Evolutionary conservation across 2,888 invertebrate genomes (phyloP).

Genomic region (Plagodis dolabraria): DNA sequence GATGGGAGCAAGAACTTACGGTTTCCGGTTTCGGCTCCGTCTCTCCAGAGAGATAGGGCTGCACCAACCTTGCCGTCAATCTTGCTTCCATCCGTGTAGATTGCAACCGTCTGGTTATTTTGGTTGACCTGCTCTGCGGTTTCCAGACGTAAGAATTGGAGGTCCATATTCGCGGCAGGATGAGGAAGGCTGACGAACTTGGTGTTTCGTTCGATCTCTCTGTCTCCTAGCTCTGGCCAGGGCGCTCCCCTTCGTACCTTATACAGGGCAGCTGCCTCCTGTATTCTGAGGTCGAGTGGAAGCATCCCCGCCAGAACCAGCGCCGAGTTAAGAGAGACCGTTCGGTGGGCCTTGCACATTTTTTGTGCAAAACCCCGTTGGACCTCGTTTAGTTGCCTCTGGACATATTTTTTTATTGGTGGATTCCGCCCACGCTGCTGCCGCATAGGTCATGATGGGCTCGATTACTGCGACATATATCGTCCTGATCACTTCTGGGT

Average conservation of each 20-base stretch:
- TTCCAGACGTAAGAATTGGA: neutral
- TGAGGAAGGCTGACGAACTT: neutral
- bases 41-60: neutral
- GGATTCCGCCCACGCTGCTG: conserved; percentile 3
- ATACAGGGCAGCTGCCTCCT: conserved; percentile 16
- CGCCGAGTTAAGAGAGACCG: conserved; percentile 30
- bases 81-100: conserved; percentile 1
- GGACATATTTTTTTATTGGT: neutral
- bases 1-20: neutral
- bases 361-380: conserved; percentile 30
- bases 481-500: conserved; percentile 5
- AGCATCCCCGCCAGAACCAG: conserved; percentile 18
- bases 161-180: neutral
- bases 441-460: conserved; percentile 11
- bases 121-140: neutral
- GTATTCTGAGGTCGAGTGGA: conserved; percentile 20
- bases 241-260: conserved; percentile 10
- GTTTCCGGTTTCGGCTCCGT: neutral
- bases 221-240: neutral
- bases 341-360: conserved; percentile 16
- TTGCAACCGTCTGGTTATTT: neutral
- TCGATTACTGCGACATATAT: conserved; percentile 13
- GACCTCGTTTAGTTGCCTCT: conserved; percentile 8
- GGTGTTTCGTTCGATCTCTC: neutral
- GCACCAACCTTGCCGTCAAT: neutral